These are phyloP conservation scores for Taeniopygia guttata DNA, from an alignment of 2,797 vertebrate genomes.

Conservation along the genomic window DNA sequence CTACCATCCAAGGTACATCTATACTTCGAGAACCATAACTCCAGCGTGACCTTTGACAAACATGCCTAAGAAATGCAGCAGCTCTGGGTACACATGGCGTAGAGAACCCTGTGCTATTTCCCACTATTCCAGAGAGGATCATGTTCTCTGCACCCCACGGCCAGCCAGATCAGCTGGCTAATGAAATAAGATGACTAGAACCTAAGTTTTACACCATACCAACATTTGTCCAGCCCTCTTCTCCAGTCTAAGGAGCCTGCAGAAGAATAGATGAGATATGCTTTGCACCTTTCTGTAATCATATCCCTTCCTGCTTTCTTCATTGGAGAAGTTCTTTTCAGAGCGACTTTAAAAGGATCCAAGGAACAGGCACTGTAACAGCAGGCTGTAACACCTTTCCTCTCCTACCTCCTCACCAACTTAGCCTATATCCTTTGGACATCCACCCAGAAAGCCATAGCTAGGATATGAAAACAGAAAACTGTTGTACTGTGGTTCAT, in stretches of 20 bases:
- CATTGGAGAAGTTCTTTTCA: not conserved
- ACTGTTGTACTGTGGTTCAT: not conserved
- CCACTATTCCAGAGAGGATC: not conserved
- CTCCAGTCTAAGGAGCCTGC: not conserved
- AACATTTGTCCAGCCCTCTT: not conserved
- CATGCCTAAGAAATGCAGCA: not conserved
- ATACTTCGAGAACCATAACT: fast-evolving
- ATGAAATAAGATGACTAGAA: not conserved
- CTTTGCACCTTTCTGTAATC: not conserved
- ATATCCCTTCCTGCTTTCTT: not conserved
- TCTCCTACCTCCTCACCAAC: not conserved
- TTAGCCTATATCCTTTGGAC: not conserved
- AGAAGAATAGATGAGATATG: not conserved
- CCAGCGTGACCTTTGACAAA: not conserved
- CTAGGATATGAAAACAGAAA: not conserved
- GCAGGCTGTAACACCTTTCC: not conserved
- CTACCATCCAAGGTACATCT: not conserved
- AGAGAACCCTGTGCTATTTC: not conserved
- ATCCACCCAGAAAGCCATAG: not conserved
- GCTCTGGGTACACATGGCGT: fast-evolving
- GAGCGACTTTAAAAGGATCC: not conserved
- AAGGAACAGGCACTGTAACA: not conserved
- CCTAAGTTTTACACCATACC: not conserved
- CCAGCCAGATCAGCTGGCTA: not conserved
- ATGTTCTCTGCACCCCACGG: fast-evolving